Percentiles rank a stretch among this genome's conserved stretches.
phyloP scores from a whole-genome alignment of 2,888 invertebrate species.

The Lithophane ornitopus region DNA sequence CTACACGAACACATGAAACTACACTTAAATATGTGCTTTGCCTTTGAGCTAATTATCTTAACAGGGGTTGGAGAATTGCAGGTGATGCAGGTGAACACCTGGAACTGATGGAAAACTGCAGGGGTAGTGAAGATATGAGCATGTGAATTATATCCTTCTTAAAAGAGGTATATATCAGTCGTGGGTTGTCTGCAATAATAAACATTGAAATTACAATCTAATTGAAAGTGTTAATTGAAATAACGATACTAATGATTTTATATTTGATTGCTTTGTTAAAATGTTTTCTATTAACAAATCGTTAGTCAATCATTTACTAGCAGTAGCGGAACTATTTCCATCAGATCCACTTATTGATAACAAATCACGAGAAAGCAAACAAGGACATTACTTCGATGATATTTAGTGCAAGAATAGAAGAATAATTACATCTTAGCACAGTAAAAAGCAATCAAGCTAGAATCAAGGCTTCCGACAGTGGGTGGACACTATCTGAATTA shows the following conservation, averaged over 20 bases:
- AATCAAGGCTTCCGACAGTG: slow-evolving; percentile 26
- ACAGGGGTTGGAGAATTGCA: neutral
- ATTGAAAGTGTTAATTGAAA: slow-evolving; percentile 25
- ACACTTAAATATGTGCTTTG: slow-evolving; percentile 21
- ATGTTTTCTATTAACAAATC: slow-evolving; percentile 14
- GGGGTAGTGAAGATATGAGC: neutral
- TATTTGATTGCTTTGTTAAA: slow-evolving; percentile 2
- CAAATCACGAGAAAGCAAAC: slow-evolving; percentile 18
- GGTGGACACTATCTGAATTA: slow-evolving; percentile 40
- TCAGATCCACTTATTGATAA: slow-evolving; percentile 6
- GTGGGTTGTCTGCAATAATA: neutral
- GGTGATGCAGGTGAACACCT: neutral
- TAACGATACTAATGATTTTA: neutral
- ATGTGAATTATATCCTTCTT: neutral
- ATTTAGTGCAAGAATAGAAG: slow-evolving; percentile 22
- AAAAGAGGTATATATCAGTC: neutral
- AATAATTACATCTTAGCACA: slow-evolving; percentile 7
- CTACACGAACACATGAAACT: slow-evolving; percentile 58
- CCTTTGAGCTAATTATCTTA: slow-evolving; percentile 37
- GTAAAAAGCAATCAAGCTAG: slow-evolving; percentile 41
- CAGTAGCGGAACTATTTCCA: slow-evolving; percentile 18
- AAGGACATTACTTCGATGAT: slow-evolving; percentile 8
- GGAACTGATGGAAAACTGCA: neutral
- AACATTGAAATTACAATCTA: neutral
- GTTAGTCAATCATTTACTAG: neutral